Evolutionary conservation across 2,888 invertebrate genomes (phyloP), one percentile per base, ranked within the genome.

Genomic region (Drosophila tripunctata): DNA sequence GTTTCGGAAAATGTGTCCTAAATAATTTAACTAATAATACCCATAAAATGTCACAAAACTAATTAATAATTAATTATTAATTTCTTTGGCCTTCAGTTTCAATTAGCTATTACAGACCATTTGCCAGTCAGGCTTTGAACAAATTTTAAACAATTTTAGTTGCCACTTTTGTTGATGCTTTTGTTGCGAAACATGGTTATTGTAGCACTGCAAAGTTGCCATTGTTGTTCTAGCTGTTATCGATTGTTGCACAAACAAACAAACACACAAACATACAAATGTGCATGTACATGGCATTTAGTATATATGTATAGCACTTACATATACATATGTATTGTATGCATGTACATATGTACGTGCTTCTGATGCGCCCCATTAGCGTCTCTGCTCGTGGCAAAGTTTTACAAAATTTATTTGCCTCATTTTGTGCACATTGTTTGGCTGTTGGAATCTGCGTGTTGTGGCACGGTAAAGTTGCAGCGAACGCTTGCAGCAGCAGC

Each of bases 401-500:
- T 84, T 27, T 51, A 30, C 51, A 38, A 51, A 80, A 80, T 83
- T 80, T 80, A 83, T 80, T 80, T 81, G 76, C 82, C 73, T 86
- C 81, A 80, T 86, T 83, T 78, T 68, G 70, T 65, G 65, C 67
- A 60, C 80, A 83, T 77, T 79, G 78, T 78, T 82, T 64, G 40
- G 55, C 56, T 60, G 47, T 61, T 38, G 45, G 60, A 80, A 78
- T 79, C 81, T 79, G 79, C 84, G 84, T 79, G 84, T 72, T 72
- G 78, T 68, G 63, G 74, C 74, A 72, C 58, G 68, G 24, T 52
- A 69, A 78, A 84, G 69, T 84, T 73, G 75, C 81, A 72, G 75
- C 81, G n/a, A 72, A 62, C 78, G 75, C 75, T 77, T 72, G 58
- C 74, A 73, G 58, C 74, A 73, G 65, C 51, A 30, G 72, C 72